These are phyloP conservation scores for Marronus borbonicus DNA, from an alignment of 2,888 invertebrate genomes.

Conservation along the genomic window DNA sequence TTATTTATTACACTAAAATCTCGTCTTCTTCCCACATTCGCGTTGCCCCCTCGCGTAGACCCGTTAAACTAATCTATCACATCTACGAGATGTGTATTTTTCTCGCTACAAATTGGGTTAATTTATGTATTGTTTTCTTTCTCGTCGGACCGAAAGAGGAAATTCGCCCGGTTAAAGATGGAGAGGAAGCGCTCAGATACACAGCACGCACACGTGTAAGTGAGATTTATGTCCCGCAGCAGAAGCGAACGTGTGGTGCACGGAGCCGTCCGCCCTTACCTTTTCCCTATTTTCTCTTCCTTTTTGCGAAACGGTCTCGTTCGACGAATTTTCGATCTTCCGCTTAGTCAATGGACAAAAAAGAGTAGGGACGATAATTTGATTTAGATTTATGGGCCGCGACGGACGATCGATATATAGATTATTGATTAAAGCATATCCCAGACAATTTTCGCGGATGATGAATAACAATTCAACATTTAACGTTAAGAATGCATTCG, in stretches of 20 bases:
- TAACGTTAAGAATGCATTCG: no score
- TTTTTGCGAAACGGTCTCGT: conserved; percentile 21
- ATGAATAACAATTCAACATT: no score
- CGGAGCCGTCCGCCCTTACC: background rate
- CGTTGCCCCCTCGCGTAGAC: background rate
- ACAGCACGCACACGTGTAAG: conserved; percentile 23
- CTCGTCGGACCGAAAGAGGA: conserved; percentile 18
- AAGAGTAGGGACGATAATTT: conserved; percentile 28
- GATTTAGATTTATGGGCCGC: conserved; percentile 29
- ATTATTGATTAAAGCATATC: no score
- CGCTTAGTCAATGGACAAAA: conserved; percentile 20
- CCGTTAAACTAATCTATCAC: conserved; percentile 17
- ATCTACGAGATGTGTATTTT: conserved; percentile 17
- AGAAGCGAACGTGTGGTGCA: background rate
- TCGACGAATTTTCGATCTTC: conserved; percentile 28
- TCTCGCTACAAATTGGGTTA: conserved; percentile 21
- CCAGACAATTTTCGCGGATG: no score
- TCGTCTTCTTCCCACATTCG: background rate
- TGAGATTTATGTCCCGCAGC: conserved; percentile 11
- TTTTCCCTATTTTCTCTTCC: background rate
- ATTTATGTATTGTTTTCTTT: conserved; percentile 27
- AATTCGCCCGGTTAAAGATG: conserved; percentile 9
- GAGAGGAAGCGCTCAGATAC: conserved; percentile 2
- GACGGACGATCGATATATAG: background rate
- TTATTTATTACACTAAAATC: conserved; percentile 2